phyloP scores from a whole-genome alignment of 1,140 invertebrate species.

The Drosophila sp. region DNA sequence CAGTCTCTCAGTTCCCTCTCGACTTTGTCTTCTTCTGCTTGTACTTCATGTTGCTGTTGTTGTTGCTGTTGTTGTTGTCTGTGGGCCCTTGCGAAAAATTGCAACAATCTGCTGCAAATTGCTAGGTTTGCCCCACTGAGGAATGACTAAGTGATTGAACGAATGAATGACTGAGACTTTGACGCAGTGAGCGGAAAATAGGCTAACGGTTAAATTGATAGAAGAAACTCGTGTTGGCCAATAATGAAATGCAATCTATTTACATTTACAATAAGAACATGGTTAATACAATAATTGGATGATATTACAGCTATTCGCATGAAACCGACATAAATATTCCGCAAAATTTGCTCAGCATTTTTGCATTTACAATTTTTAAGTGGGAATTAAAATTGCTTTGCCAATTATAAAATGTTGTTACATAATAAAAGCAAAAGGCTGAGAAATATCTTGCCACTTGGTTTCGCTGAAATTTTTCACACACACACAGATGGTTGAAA shows the following conservation, averaged over 20 bases:
- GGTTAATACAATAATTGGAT: slow-evolving; percentile 1
- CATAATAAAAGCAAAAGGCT: no score
- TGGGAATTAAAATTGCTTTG: no score
- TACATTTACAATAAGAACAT: slow-evolving; percentile 23
- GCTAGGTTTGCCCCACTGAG: slow-evolving; percentile 30
- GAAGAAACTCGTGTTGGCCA: slow-evolving; percentile 41
- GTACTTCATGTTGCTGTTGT: slow-evolving; percentile 20
- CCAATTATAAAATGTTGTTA: no score
- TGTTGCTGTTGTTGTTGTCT: slow-evolving; percentile 21
- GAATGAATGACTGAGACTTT: not conserved
- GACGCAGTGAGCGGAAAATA: slow-evolving; percentile 11
- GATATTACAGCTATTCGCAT: not conserved
- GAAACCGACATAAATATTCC: not conserved
- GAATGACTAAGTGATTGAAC: slow-evolving; percentile 21
- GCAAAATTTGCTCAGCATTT: not conserved
- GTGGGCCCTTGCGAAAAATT: slow-evolving; percentile 41
- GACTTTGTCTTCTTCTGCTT: slow-evolving; percentile 25
- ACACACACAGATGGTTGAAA: no score
- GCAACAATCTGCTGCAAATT: slow-evolving; percentile 52
- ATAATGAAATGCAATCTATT: slow-evolving; percentile 54
- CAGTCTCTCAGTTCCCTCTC: slow-evolving; percentile 39
- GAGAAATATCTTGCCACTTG: no score
- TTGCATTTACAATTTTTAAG: no score
- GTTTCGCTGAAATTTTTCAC: no score
- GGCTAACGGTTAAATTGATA: slow-evolving; percentile 12